Evolutionary conservation across 2,888 invertebrate species (phyloP).

Genomic region (Polydrusus pterygomalis): DNA sequence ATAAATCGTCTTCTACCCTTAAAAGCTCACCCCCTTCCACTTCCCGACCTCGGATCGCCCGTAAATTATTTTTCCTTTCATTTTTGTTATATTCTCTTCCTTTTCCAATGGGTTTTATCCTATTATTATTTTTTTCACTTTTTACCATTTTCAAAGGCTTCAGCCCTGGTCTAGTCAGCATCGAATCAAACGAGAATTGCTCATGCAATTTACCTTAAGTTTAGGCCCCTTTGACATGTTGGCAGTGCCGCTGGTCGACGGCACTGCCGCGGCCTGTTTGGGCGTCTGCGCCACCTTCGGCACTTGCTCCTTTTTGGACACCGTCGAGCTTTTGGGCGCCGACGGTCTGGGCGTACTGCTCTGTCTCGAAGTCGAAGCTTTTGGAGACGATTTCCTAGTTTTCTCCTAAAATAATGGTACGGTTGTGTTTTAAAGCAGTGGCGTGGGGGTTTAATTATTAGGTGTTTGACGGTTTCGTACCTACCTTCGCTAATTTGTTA

Average conservation of each 20-base stretch:
- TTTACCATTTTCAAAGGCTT: no score
- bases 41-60: no score
- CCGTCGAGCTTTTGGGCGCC: constrained; percentile 32
- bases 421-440: no score
- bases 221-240: constrained; percentile 53
- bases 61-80: no score
- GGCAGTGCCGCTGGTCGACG: constrained; percentile 34
- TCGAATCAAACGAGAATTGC: no score
- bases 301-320: constrained; percentile 40
- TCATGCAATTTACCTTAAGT: constrained; percentile 56
- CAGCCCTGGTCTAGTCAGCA: no score
- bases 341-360: constrained; percentile 29
- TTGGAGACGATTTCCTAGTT: constrained; percentile 29
- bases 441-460: no score
- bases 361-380: constrained; percentile 46
- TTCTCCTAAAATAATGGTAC: constrained; percentile 34
- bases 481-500: constrained; percentile 38
- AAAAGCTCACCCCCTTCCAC: no score
- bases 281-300: constrained; percentile 47
- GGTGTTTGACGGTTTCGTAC: constrained; percentile 4
- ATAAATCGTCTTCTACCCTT: no score
- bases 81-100: no score
- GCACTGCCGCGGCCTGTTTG: constrained; percentile 30
- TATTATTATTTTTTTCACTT: no score
- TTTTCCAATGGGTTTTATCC: no score